Percentiles rank a stretch among this genome's conserved stretches.
phyloP scores from a whole-genome alignment of 2,797 vertebrate genomes.

The Yasuhikotakia modesta region DNA sequence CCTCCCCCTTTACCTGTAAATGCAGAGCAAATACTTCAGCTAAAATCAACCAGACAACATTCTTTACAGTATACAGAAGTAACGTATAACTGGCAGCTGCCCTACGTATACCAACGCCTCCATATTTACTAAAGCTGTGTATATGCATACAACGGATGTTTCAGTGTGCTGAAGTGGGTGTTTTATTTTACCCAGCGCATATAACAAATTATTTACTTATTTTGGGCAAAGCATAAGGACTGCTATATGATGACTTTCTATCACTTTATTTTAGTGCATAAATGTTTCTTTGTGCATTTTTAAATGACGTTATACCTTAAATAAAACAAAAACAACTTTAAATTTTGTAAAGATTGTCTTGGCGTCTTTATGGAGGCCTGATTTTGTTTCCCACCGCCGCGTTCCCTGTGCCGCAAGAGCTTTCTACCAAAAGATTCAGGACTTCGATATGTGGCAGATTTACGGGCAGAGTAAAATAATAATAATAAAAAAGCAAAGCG shows the following conservation, averaged over 20 bases:
- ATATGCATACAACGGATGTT: background rate
- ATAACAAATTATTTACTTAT: no score
- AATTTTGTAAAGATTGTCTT: background rate
- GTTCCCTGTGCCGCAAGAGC: background rate
- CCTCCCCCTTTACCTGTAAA: no score
- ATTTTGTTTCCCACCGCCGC: background rate
- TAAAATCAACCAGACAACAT: background rate
- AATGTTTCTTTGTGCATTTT: no score
- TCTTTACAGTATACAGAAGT: no score
- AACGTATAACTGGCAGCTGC: background rate
- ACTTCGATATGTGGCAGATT: constrained; percentile 53
- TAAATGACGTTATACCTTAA: background rate
- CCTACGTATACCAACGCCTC: background rate
- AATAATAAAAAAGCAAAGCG: constrained; percentile 32
- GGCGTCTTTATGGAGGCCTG: background rate
- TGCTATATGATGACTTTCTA: no score
- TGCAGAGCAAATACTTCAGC: background rate
- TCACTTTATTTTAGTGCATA: no score
- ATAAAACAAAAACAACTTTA: background rate
- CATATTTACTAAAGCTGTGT: background rate
- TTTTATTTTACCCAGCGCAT: no score
- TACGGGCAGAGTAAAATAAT: constrained; percentile 49
- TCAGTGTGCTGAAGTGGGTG: background rate
- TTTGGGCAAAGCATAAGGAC: no score
- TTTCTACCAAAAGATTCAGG: constrained; percentile 22